These are phyloP conservation scores for Bombycilla garrulus DNA, from an alignment of 2,113 vertebrate species.

Conservation along the genomic window DNA sequence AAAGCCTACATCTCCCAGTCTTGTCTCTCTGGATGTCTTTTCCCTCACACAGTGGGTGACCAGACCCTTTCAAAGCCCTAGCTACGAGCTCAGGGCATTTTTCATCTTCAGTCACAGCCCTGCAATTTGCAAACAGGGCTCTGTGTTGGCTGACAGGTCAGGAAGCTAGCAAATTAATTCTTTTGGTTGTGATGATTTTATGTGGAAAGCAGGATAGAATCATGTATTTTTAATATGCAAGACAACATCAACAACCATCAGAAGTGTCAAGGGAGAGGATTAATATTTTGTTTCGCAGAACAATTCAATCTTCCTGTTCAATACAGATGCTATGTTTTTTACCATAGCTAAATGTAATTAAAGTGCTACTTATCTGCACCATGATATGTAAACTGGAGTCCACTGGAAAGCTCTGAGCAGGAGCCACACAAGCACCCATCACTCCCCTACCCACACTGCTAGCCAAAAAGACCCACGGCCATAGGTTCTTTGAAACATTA, in stretches of 20 bases:
- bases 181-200: slow-evolving; percentile 4
- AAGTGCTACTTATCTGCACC: background rate
- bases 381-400: background rate
- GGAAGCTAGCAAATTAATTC: slow-evolving; percentile 30
- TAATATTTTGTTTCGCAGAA: slow-evolving; percentile 21
- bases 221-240: slow-evolving; percentile 61
- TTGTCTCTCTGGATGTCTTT: background rate
- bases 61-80: slow-evolving; percentile 19
- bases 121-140: slow-evolving; percentile 30
- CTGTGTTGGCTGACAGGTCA: background rate
- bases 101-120: slow-evolving; percentile 47
- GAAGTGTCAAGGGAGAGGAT: slow-evolving; percentile 40
- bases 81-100: background rate
- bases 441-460: background rate
- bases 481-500: background rate
- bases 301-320: slow-evolving; percentile 12
- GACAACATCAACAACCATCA: slow-evolving; percentile 46
- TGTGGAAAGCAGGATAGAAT: background rate
- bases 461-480: background rate
- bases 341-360: background rate
- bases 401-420: background rate
- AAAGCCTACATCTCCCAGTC: background rate
- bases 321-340: background rate
- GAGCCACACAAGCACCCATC: background rate
- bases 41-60: background rate